A percentile compares a stretch with the other conserved stretches of the same genome.
phyloP scores from a whole-genome alignment of 2,797 vertebrate genomes.

The Hypotaenidia okinawae region DNA sequence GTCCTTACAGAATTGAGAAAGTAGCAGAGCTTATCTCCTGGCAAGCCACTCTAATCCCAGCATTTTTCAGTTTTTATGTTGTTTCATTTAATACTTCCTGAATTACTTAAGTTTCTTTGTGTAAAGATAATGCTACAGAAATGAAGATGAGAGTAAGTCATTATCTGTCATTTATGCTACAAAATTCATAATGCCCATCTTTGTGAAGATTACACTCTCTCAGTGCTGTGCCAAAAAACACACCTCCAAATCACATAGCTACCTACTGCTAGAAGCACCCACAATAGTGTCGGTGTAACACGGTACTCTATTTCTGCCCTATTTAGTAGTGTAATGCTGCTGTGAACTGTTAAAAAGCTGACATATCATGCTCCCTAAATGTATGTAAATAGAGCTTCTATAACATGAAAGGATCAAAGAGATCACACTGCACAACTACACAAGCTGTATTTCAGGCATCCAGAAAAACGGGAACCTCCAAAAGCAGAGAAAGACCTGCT shows the following conservation, averaged over 20 bases:
- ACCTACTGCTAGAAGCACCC: background rate
- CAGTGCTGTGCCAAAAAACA: background rate
- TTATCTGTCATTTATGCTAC: background rate
- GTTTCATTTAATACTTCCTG: conserved; percentile 4
- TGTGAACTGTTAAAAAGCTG: background rate
- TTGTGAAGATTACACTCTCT: background rate
- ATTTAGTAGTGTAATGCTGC: background rate
- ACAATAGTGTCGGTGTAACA: background rate
- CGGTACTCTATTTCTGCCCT: background rate
- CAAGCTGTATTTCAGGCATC: background rate
- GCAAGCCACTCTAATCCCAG: background rate
- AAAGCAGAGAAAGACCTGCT: background rate
- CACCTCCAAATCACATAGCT: background rate
- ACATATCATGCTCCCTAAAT: background rate
- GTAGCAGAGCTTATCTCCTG: background rate
- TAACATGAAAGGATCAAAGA: background rate
- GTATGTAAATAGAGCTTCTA: background rate
- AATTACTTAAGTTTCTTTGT: background rate
- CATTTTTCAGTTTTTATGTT: background rate
- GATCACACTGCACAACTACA: background rate
- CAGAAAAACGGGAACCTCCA: background rate
- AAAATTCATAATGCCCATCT: background rate
- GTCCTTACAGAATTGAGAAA: background rate
- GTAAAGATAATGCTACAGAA: background rate
- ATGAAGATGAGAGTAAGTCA: background rate